phyloP scores from a whole-genome alignment of 2,888 invertebrate species.

The Ectemnius cavifrons region DNA sequence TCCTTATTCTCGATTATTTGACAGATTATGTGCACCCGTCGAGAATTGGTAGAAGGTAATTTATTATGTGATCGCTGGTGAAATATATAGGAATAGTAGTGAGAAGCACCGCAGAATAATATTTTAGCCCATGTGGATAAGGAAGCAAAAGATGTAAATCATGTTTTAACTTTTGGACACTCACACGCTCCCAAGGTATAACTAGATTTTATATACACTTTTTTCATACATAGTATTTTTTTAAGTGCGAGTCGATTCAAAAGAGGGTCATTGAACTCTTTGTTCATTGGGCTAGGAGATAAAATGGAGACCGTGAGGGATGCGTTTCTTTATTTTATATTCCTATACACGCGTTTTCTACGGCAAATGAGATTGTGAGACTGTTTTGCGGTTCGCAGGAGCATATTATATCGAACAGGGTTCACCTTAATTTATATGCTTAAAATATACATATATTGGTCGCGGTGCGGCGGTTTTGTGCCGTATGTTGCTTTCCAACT shows the following conservation, averaged over 20 bases:
- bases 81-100: slow-evolving; percentile 33
- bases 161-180: slow-evolving; percentile 57
- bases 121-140: neutral
- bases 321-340: slow-evolving; percentile 53
- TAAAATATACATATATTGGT: slow-evolving; percentile 56
- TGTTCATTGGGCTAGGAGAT: slow-evolving; percentile 38
- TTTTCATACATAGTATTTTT: slow-evolving; percentile 71
- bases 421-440: slow-evolving; percentile 65
- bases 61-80: slow-evolving; percentile 14
- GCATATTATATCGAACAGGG: slow-evolving; percentile 69
- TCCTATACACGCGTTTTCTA: slow-evolving; percentile 59
- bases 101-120: slow-evolving; percentile 24
- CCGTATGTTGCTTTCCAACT: slow-evolving; percentile 53
- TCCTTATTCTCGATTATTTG: too few relatives aligned
- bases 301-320: slow-evolving; percentile 34
- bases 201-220: slow-evolving; percentile 72
- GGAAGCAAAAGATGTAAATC: slow-evolving; percentile 28
- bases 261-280: slow-evolving; percentile 42
- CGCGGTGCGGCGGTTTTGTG: slow-evolving; percentile 48
- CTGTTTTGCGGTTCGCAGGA: slow-evolving; percentile 58
- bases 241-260: slow-evolving; percentile 60
- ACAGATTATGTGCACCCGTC: too few relatives aligned
- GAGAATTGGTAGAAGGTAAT: too few relatives aligned
- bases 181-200: slow-evolving; percentile 59
- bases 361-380: slow-evolving; percentile 61